Percentiles rank a stretch among this genome's conserved stretches.
These are phyloP conservation scores for Drosophila seclusa DNA, from an alignment of 2,888 invertebrate genomes.

Conservation along the genomic window DNA sequence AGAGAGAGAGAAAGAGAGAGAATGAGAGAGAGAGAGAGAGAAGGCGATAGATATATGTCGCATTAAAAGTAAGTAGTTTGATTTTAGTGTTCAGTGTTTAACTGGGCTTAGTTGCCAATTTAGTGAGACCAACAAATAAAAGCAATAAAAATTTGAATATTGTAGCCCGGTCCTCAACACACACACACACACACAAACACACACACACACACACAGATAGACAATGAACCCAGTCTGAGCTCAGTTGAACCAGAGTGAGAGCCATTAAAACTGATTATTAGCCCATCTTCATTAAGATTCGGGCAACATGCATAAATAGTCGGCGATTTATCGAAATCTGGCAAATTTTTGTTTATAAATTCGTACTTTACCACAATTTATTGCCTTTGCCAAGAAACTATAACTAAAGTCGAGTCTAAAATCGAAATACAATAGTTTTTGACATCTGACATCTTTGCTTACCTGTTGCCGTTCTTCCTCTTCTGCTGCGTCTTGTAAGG, in stretches of 20 bases:
- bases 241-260: constrained; percentile 63
- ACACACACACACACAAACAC: background rate
- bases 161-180: constrained; percentile 21
- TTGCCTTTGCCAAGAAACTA: constrained; percentile 44
- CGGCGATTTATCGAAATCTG: constrained; percentile 49
- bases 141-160: constrained; percentile 71
- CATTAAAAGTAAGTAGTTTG: constrained; percentile 62
- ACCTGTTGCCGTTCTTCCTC: constrained; percentile 55
- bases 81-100: constrained; percentile 53
- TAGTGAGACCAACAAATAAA: constrained; percentile 69
- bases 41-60: constrained; percentile 21
- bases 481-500: constrained; percentile 61
- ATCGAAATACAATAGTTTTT: background rate
- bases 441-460: constrained; percentile 19
- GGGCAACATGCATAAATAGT: constrained; percentile 64
- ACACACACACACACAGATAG: background rate
- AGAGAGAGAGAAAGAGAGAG: background rate
- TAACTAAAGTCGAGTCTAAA: constrained; percentile 32
- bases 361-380: constrained; percentile 69
- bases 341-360: constrained; percentile 50
- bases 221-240: constrained; percentile 23
- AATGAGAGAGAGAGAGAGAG: background rate
- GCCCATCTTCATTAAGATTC: constrained; percentile 71
- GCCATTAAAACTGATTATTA: constrained; percentile 75
- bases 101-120: constrained; percentile 72